These are phyloP conservation scores for Caenorhabditis zanzibari DNA, from an alignment of 2,888 invertebrate genomes.

Conservation along the genomic window DNA sequence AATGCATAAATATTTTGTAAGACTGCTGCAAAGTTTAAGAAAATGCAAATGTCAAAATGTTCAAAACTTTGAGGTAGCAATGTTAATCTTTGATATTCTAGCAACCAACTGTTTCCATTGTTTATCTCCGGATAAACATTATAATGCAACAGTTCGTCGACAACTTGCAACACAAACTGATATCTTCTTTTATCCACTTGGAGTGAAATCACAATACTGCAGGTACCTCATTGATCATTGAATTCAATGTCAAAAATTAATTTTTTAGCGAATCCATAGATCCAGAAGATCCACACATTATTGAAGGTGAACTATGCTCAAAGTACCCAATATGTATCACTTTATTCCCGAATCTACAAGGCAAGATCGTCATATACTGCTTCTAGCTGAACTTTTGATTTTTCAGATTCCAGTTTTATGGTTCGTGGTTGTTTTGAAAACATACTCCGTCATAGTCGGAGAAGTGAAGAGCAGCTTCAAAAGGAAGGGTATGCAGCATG, in stretches of 20 bases:
- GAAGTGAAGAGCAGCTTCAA: conserved; percentile 63
- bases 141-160: conserved; percentile 66
- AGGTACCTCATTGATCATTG: conserved; percentile 31
- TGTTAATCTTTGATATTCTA: conserved; percentile 3
- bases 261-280: conserved; percentile 62
- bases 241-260: background rate
- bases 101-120: conserved; percentile 66
- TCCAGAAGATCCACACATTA: conserved; percentile 46
- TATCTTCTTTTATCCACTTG: conserved; percentile 70
- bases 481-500: conserved; percentile 58
- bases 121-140: conserved; percentile 62
- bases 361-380: conserved; percentile 6
- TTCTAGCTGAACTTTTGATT: background rate
- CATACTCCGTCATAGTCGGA: conserved; percentile 64
- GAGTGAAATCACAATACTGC: conserved; percentile 66
- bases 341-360: conserved; percentile 68
- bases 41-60: background rate
- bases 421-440: conserved; percentile 72
- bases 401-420: conserved; percentile 68
- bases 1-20: background rate
- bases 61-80: background rate
- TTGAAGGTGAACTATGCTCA: conserved; percentile 71
- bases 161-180: conserved; percentile 71
- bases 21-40: background rate
- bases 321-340: conserved; percentile 69